phyloP scores from a whole-genome alignment of 1,140 invertebrate genomes.

The Ditylenchus dipsaci region DNA sequence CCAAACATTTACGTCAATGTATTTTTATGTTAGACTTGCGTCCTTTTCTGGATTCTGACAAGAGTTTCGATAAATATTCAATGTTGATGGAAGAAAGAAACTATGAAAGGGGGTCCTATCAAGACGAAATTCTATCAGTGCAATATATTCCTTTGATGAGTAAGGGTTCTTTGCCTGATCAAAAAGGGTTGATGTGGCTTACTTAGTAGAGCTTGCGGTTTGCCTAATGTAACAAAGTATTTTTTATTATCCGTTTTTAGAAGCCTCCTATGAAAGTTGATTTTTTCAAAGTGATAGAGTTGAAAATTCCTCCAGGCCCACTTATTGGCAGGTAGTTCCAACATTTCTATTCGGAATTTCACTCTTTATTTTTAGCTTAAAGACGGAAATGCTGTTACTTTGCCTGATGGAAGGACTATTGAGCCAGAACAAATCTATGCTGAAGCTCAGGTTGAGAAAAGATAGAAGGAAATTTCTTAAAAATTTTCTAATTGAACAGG shows the following conservation, averaged over 20 bases:
- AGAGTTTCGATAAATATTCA: conserved; percentile 36
- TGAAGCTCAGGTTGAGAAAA: conserved; percentile 20
- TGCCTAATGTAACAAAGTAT: conserved; percentile 18
- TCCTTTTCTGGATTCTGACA: conserved; percentile 50
- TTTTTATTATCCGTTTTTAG: conserved; percentile 4
- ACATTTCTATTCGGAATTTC: too few relatives aligned
- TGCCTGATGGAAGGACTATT: conserved; percentile 72
- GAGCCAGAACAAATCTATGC: conserved; percentile 66
- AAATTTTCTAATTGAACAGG: conserved; percentile 52
- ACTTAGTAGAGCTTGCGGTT: conserved; percentile 39
- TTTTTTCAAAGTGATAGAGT: conserved; percentile 73
- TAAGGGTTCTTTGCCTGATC: neutral
- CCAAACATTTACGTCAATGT: too few relatives aligned
- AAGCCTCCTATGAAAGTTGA: neutral
- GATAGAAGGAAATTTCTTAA: too few relatives aligned
- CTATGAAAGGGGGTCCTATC: conserved; percentile 27
- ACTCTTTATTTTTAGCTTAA: conserved; percentile 67
- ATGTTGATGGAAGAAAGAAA: conserved; percentile 25
- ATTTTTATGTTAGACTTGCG: conserved; percentile 10
- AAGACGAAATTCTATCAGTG: conserved; percentile 30
- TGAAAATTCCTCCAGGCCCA: conserved; percentile 75
- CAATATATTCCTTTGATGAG: conserved; percentile 33
- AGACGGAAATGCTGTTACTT: conserved; percentile 71
- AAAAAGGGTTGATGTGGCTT: conserved; percentile 43
- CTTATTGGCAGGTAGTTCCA: too few relatives aligned